Base-by-base conservation (phyloP, 1,140 invertebrate genomes). In the Ceratitis capitata region DNA sequence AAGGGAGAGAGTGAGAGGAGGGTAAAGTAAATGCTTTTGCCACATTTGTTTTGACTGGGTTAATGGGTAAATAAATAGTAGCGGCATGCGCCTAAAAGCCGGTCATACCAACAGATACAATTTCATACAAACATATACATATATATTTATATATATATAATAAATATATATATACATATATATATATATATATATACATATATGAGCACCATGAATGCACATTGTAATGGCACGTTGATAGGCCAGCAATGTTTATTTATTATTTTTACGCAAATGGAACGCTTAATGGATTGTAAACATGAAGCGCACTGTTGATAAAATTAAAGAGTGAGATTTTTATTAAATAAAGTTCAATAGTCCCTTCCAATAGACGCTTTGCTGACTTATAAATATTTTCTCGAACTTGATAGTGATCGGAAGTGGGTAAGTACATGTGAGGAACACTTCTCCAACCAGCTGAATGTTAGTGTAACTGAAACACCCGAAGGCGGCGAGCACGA, bases 1-100 rank as follows among this genome's bases (percentile, higher is more conserved):
- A 0, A 2, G 3, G 39, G n/a, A 26, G 16, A 45, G 16, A 45
- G 39, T 32, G 39, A 23, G 23, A 78, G 39, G 69, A n/a, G 69
- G 32, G 39, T 78, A 69, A 69, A 69, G 61, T 78, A 78, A 78
- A 78, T 78, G 39, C 14, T 78, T 78, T 78, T 78, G 69, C 32
- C 69, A 42, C 69, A 78, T 78, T 78, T 78, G 69, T 78, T 78
- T 78, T 45, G 26, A 78, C 69, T 78, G 39, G 69, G 69, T 78
- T 78, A 78, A 78, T 78, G 69, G 69, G 69, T 78, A 78, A 78
- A 45, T 78, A 78, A 78, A 78, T 78, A 78, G n/a, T 14, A 78
- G 39, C 35, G 39, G 39, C 69, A 12, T 78, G 39, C 69, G 69
- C 69, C 69, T 78, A 78, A 78, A 78, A 78, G 69, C 7, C 69